Conservation (phyloP, 2,113 vertebrate genomes). For the Datnioides undecimradiatus region DNA sequence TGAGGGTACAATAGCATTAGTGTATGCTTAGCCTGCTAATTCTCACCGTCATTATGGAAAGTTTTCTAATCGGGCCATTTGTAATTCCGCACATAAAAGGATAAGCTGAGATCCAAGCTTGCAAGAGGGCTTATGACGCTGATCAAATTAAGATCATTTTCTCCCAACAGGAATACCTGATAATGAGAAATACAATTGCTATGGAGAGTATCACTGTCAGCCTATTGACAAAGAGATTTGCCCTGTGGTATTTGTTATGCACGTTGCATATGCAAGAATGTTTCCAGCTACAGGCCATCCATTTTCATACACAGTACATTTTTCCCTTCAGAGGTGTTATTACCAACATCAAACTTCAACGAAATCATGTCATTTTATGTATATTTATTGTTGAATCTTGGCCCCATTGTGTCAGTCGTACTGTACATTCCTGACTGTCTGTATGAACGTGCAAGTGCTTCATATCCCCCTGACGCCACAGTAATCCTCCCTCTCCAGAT, state of each 20-base stretch:
- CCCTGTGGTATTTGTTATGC: constrained; percentile 54
- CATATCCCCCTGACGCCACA: constrained; percentile 52
- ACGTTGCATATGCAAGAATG: constrained; percentile 46
- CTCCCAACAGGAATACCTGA: constrained; percentile 71
- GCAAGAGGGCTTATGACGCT: constrained; percentile 63
- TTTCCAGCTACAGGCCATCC: constrained; percentile 28
- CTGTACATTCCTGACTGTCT: constrained; percentile 56
- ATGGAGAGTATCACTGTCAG: constrained; percentile 60
- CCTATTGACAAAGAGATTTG: constrained; percentile 68
- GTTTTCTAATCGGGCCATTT: constrained; percentile 74
- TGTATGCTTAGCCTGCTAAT: constrained; percentile 77
- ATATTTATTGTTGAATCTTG: constrained; percentile 49
- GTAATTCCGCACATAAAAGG: constrained; percentile 74
- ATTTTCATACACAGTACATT: constrained; percentile 41
- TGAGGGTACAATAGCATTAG: constrained; percentile 80
- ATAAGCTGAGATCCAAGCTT: constrained; percentile 69
- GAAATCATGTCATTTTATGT: constrained; percentile 34
- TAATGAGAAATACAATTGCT: constrained; percentile 68
- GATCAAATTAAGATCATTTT: constrained; percentile 76
- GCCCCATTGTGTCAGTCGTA: constrained; percentile 62
- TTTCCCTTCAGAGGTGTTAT: constrained; percentile 42
- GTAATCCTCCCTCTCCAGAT: constrained; percentile 68
- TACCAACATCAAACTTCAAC: constrained; percentile 34
- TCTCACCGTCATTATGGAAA: constrained; percentile 73
- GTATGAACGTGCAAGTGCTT: constrained; percentile 60